phyloP scores from a whole-genome alignment of 2,888 invertebrate species.

The Pantelozetes paolii region DNA sequence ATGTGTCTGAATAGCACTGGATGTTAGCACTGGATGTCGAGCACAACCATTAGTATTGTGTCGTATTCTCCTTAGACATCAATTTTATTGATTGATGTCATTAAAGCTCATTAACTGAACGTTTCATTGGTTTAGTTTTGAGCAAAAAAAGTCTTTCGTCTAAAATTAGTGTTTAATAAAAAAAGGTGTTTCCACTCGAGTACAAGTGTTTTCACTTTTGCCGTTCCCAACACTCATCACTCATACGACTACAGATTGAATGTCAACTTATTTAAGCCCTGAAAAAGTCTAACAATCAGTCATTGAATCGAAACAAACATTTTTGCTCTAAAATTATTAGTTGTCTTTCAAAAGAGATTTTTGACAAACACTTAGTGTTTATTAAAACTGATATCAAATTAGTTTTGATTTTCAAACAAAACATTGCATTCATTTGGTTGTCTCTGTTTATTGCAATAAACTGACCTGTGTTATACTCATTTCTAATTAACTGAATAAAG shows the following conservation, averaged over 20 bases:
- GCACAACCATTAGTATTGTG: constrained; percentile 4
- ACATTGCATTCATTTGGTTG: too few relatives aligned
- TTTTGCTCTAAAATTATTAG: too few relatives aligned
- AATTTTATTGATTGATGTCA: constrained; percentile 34
- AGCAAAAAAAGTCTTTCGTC: not conserved
- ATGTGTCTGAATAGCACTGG: not conserved
- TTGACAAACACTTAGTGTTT: too few relatives aligned
- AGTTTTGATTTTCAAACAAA: too few relatives aligned
- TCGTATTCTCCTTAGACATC: not conserved
- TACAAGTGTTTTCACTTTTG: constrained; percentile 29
- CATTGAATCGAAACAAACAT: constrained; percentile 4
- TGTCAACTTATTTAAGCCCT: constrained; percentile 7
- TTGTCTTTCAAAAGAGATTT: not conserved
- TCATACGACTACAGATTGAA: constrained; percentile 20
- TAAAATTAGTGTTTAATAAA: constrained; percentile 21
- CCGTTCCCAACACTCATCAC: constrained; percentile 13
- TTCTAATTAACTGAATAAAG: too few relatives aligned
- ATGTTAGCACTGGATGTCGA: not conserved
- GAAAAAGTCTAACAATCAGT: constrained; percentile 1
- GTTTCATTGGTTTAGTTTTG: not conserved
- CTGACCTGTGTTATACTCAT: too few relatives aligned
- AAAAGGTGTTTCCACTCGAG: constrained; percentile 8
- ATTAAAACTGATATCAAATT: too few relatives aligned
- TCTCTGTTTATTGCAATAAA: too few relatives aligned
- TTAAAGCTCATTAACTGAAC: constrained; percentile 20